Base-by-base conservation (phyloP, 2,113 vertebrate species). In the Elaphurus davidianus region DNA sequence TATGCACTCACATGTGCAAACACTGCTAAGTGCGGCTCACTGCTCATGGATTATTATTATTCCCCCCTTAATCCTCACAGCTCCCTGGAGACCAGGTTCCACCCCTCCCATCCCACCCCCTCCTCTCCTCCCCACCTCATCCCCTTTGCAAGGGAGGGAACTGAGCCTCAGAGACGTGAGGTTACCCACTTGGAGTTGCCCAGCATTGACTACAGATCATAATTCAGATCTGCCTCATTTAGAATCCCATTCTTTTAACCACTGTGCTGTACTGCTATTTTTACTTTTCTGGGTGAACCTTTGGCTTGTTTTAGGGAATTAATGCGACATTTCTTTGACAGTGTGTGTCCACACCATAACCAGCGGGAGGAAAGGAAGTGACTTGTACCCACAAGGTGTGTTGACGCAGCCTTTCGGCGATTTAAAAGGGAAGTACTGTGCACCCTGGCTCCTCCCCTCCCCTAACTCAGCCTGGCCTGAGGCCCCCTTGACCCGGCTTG, bases 351-450 rank as follows among this genome's bases (percentile, higher is more conserved):
- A 95, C 86, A 83, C 91, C 93, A 30, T 47, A 30, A 11, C 78
- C 96, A 57, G 67, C 92, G 25, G 96, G 97, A 94, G 93, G 91
- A 94, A 88, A 92, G 83, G 96, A 93, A 84, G 92, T 87, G 83
- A 74, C 92, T 91, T 62, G 57, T 54, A 43, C 87, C 96, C 83
- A 93, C 94, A 43, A 54, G 96, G 52, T 67, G 78, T 91, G 91
- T 59, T 82, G 90, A 81, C 1, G 87, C 82, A 87, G 82, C 96
- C 94, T 90, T 93, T 81, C 55, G 19, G 94, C 45, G 74, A 87
- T 87, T 59, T 89, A 9, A 54, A 84, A 94, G 78, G 94, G 90
- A 97, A 95, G 94, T 91, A 55, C 79, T 78, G 8, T 83, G 62
- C 86, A 43, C 13, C n/a, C 74, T 10, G 30, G 55, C 71, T 82